Evolutionary conservation across 1,140 invertebrate species (phyloP).

Genomic region (Plectrocnemia conspersa): DNA sequence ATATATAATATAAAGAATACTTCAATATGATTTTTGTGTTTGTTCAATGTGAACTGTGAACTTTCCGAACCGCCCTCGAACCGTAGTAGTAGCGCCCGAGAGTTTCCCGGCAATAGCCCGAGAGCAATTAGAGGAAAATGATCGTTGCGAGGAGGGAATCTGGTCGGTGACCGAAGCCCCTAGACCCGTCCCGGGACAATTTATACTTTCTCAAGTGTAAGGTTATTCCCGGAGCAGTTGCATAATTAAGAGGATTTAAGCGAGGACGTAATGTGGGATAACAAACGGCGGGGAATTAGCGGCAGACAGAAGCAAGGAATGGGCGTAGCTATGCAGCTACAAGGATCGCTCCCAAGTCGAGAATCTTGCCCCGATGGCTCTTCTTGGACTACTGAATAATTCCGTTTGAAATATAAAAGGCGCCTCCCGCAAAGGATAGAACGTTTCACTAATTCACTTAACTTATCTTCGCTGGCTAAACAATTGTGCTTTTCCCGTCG

Average conservation of each 20-base stretch:
- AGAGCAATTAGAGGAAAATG: conserved; percentile 10
- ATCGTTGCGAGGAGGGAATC: neutral
- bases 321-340: conserved; percentile 14
- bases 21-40: no score
- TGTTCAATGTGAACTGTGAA: no score
- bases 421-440: neutral
- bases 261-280: conserved; percentile 24
- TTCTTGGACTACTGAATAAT: conserved; percentile 14
- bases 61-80: no score
- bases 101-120: conserved; percentile 4
- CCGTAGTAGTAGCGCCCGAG: no score
- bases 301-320: conserved; percentile 23
- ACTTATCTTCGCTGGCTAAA: conserved; percentile 5
- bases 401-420: conserved; percentile 11
- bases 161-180: conserved; percentile 2
- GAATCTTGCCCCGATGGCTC: neutral
- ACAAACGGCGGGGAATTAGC: conserved; percentile 22
- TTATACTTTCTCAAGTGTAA: conserved; percentile 12
- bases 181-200: conserved; percentile 8
- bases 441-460: conserved; percentile 7
- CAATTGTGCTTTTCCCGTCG: no score
- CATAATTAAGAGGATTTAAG: conserved; percentile 25
- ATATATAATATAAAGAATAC: no score
- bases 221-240: conserved; percentile 12
- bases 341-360: conserved; percentile 2